Evolutionary conservation across 2,113 vertebrate species (phyloP).

Genomic region (Phoenicopterus ruber): DNA sequence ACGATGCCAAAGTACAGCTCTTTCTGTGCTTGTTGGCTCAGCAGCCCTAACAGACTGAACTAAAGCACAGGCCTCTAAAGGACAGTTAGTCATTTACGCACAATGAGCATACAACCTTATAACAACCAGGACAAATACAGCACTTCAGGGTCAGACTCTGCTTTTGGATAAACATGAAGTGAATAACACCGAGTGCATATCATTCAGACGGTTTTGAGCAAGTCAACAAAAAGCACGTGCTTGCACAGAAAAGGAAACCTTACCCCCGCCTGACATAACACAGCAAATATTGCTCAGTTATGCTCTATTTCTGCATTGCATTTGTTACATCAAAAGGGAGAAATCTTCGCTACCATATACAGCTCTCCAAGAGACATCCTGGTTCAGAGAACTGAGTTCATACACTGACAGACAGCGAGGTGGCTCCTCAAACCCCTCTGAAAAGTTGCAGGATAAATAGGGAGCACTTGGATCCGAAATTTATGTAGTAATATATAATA

Average conservation of each 20-base stretch:
- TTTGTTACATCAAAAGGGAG: background rate
- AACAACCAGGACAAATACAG: slow-evolving; percentile 2
- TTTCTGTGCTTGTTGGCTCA: slow-evolving; percentile 46
- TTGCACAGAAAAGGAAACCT: background rate
- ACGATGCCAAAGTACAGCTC: slow-evolving; percentile 31
- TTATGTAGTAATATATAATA: background rate
- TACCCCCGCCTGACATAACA: background rate
- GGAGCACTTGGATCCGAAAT: background rate
- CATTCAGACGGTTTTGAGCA: background rate
- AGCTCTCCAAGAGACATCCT: background rate
- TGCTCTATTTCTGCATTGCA: background rate
- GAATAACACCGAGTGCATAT: background rate
- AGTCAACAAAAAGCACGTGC: background rate
- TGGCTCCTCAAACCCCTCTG: background rate
- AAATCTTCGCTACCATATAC: background rate
- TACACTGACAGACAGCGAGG: background rate
- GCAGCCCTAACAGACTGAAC: slow-evolving; percentile 6
- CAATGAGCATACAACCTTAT: background rate
- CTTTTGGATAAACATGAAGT: background rate
- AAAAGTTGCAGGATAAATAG: background rate
- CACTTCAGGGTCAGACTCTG: background rate
- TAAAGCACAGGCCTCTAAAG: slow-evolving; percentile 13
- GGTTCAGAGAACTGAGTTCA: background rate
- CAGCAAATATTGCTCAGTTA: background rate
- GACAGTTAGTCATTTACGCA: slow-evolving; percentile 43